Conservation (phyloP, 2,113 vertebrate species). For the Neotragus pygmaeus region DNA sequence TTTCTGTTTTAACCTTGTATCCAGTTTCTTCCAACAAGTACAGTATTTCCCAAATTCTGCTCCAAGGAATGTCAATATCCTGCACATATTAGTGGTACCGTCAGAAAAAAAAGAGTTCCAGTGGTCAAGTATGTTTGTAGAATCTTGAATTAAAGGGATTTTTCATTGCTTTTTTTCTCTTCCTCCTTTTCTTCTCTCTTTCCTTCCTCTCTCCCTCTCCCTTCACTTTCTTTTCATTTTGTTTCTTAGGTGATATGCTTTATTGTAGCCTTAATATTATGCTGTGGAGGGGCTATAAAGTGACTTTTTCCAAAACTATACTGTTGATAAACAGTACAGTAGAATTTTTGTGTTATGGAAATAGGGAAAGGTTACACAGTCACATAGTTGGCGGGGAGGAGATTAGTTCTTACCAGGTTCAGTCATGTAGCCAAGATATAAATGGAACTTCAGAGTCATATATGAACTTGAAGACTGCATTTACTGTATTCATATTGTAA, state of each 20-base stretch:
- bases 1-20: neutral
- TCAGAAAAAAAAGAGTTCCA: neutral
- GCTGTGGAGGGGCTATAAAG: neutral
- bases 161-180: neutral
- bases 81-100: neutral
- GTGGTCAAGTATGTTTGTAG: neutral
- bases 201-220: accelerated
- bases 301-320: neutral
- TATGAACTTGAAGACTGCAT: neutral
- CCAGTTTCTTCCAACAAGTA: neutral
- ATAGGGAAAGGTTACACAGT: neutral
- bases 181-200: neutral
- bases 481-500: slow-evolving; percentile 3
- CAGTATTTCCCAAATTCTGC: neutral
- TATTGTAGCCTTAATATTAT: neutral
- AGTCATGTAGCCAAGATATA: neutral
- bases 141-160: neutral
- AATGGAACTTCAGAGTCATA: neutral
- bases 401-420: neutral
- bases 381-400: neutral
- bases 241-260: neutral
- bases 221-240: neutral
- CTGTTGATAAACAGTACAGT: neutral
- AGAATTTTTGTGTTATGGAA: neutral
- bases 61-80: neutral